A percentile compares a stretch with the other conserved stretches of the same genome.
Evolutionary conservation across 1,140 invertebrate genomes (phyloP).

Genomic region (Orius laevigatus): DNA sequence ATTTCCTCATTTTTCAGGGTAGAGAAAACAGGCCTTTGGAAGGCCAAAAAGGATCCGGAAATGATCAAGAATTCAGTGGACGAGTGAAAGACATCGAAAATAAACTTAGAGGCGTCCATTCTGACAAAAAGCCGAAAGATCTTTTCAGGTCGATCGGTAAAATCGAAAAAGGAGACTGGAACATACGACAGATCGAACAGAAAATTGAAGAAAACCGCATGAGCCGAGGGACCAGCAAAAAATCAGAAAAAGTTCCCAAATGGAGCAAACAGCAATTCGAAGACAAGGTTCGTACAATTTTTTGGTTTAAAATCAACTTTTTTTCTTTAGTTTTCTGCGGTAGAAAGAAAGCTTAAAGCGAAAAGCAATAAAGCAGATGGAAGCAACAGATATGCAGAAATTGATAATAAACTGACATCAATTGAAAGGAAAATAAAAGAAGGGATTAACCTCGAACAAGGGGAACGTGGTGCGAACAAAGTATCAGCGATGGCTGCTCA

Average conservation of each 20-base stretch:
- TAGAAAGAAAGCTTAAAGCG: constrained; percentile 38
- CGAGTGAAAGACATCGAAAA: constrained; percentile 50
- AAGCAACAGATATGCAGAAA: constrained; percentile 44
- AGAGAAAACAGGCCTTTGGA: constrained; percentile 41
- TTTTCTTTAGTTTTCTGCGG: constrained; percentile 48
- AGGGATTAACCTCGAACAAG: constrained; percentile 47
- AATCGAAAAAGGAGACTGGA: constrained; percentile 83
- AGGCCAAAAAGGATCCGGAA: constrained; percentile 31
- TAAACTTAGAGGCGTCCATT: constrained; percentile 34
- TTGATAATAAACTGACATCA: constrained; percentile 64
- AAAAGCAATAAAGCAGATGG: constrained; percentile 23
- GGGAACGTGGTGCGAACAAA: constrained; percentile 57
- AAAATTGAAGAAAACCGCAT: constrained; percentile 75
- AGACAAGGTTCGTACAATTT: constrained; percentile 26
- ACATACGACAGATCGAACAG: constrained; percentile 76
- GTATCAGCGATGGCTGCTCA: constrained; percentile 75
- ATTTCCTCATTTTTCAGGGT: constrained; percentile 42
- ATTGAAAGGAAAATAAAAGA: constrained; percentile 67
- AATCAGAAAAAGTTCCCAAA: constrained; percentile 67
- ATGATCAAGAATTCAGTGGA: constrained; percentile 52
- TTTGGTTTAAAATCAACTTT: constrained; percentile 10
- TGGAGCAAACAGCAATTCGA: constrained; percentile 67
- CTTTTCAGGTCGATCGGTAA: constrained; percentile 73
- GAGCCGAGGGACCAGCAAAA: constrained; percentile 41
- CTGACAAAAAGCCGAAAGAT: constrained; percentile 70